phyloP scores from a whole-genome alignment of 1,140 invertebrate species.

The Apocrypta bakeri region DNA sequence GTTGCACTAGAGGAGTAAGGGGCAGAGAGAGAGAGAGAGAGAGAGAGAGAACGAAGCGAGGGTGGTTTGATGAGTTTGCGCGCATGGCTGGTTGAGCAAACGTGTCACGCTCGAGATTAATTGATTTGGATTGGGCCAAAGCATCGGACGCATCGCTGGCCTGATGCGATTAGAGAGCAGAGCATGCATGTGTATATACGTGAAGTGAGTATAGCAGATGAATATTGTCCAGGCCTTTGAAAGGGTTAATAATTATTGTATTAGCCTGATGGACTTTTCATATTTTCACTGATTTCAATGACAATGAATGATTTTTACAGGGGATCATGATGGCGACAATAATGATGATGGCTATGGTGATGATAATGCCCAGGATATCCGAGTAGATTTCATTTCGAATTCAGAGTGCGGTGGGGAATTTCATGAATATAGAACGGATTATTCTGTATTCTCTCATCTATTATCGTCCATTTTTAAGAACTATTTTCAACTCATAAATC shows the following conservation, averaged over 20 bases:
- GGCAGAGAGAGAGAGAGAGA: background rate
- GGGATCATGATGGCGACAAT: background rate
- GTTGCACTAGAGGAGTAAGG: background rate
- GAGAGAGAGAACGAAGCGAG: background rate
- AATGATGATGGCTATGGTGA: background rate
- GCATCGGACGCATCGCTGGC: slow-evolving; percentile 47
- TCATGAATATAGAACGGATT: slow-evolving; percentile 15
- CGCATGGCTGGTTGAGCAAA: slow-evolving; percentile 47
- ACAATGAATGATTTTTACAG: slow-evolving; percentile 32
- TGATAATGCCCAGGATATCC: background rate
- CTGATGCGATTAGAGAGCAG: slow-evolving; percentile 46
- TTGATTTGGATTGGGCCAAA: slow-evolving; percentile 51
- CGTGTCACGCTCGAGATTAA: slow-evolving; percentile 54
- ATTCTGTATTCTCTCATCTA: background rate
- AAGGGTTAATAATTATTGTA: slow-evolving; percentile 49
- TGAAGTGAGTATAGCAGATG: background rate
- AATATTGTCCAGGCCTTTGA: slow-evolving; percentile 30
- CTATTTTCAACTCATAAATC: slow-evolving; percentile 9
- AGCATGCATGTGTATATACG: background rate
- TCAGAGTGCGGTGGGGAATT: background rate
- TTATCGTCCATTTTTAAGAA: background rate
- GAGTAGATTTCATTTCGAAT: background rate
- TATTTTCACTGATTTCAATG: slow-evolving; percentile 36
- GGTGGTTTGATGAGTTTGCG: slow-evolving; percentile 48
- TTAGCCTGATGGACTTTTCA: slow-evolving; percentile 41